A percentile compares a stretch with the other conserved stretches of the same genome.
Conservation (phyloP, 2,113 vertebrate genomes). For the Mellivora capensis region DNA sequence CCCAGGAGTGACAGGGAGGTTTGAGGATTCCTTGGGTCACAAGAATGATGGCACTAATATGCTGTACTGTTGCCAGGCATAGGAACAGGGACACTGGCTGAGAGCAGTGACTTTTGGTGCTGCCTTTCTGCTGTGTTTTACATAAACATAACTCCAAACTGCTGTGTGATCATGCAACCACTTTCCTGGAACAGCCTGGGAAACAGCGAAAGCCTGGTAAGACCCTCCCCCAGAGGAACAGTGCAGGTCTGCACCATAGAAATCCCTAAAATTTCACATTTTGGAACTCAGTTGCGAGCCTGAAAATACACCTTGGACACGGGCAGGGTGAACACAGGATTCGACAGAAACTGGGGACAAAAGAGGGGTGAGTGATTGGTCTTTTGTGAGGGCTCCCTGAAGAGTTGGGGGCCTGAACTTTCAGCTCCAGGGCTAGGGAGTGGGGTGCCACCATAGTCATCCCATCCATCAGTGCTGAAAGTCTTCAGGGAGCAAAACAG, state of each 20-base stretch:
- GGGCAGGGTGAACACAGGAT: neutral
- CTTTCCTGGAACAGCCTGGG: neutral
- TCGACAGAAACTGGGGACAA: neutral
- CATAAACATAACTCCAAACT: too few species aligned
- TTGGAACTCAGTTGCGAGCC: neutral
- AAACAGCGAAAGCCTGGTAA: neutral
- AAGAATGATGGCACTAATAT: too few species aligned
- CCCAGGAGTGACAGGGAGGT: too few species aligned
- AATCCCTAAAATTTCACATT: neutral
- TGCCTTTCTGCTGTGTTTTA: neutral
- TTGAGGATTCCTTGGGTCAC: too few species aligned
- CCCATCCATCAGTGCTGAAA: neutral
- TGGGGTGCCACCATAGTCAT: neutral
- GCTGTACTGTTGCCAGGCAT: too few species aligned
- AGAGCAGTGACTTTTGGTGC: neutral
- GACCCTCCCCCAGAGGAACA: neutral
- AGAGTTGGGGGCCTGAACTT: neutral
- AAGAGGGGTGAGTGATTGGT: neutral
- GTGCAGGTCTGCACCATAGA: neutral
- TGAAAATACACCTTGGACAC: neutral
- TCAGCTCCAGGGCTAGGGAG: neutral
- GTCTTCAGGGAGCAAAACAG: neutral
- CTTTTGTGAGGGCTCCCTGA: neutral
- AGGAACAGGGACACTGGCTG: too few species aligned
- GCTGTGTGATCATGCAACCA: neutral